Evolutionary conservation across 92 coral and sea anemone species (phyloP).

Genomic region (Phenganax marumi): DNA sequence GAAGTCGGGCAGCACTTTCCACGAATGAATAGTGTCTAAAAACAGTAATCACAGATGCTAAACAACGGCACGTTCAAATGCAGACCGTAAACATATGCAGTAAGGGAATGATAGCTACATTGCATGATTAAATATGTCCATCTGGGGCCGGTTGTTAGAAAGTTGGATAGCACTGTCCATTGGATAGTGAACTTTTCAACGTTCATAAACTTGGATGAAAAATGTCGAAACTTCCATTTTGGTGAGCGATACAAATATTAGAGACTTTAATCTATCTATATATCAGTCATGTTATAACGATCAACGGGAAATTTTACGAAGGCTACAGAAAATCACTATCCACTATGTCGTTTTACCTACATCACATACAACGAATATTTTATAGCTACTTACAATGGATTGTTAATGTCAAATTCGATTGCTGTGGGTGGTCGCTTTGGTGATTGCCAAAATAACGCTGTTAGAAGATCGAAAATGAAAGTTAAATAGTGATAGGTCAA

Average conservation of each 20-base stretch:
- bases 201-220: too few relatives aligned
- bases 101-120: too few relatives aligned
- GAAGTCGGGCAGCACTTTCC: conserved; percentile 72
- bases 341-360: not conserved
- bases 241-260: too few relatives aligned
- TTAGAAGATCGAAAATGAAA: conserved; percentile 5
- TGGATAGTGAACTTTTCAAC: too few relatives aligned
- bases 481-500: not conserved
- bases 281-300: too few relatives aligned
- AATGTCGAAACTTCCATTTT: too few relatives aligned
- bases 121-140: too few relatives aligned
- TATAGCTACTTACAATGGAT: conserved; percentile 65
- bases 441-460: conserved; percentile 95
- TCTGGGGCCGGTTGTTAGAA: too few relatives aligned
- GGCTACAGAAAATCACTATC: not conserved
- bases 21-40: conserved; percentile 76
- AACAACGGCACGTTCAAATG: not conserved
- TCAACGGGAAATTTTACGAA: too few relatives aligned
- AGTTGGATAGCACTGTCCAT: too few relatives aligned
- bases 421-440: conserved; percentile 93
- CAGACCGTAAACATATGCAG: not conserved
- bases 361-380: not conserved
- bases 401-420: conserved; percentile 63
- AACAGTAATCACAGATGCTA: not conserved
- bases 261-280: too few relatives aligned